These are phyloP conservation scores for Drosophila borealis DNA, from an alignment of 2,888 invertebrate genomes.

Conservation along the genomic window DNA sequence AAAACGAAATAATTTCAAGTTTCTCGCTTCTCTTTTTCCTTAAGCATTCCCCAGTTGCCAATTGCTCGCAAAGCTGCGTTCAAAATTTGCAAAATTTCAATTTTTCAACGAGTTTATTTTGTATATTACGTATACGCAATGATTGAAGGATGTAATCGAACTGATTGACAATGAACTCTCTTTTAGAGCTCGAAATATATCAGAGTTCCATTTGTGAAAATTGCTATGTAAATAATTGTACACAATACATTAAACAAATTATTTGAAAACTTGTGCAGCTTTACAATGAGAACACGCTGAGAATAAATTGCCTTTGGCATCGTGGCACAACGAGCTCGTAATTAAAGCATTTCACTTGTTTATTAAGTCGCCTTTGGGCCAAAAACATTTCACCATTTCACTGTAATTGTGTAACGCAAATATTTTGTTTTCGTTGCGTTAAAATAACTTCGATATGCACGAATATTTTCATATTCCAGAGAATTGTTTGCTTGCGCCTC, in stretches of 20 bases:
- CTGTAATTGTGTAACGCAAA: constrained; percentile 33
- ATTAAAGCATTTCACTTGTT: constrained; percentile 1
- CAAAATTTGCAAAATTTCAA: constrained; percentile 10
- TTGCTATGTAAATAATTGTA: no score
- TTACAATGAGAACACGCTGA: background rate
- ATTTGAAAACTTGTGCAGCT: background rate
- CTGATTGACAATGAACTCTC: background rate
- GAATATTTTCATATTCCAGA: constrained; percentile 11
- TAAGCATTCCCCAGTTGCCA: background rate
- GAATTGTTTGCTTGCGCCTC: constrained; percentile 9
- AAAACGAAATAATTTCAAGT: constrained; percentile 49
- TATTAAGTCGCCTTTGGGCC: constrained; percentile 14
- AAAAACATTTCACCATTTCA: constrained; percentile 7
- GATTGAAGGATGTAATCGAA: background rate
- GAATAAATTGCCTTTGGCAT: background rate
- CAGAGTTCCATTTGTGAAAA: no score
- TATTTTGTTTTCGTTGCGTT: constrained; percentile 32
- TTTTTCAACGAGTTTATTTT: background rate
- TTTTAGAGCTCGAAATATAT: background rate
- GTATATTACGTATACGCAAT: no score
- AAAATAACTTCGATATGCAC: constrained; percentile 1
- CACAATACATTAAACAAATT: no score
- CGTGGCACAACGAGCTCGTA: background rate
- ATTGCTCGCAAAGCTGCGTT: constrained; percentile 6
- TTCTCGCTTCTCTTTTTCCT: constrained; percentile 12